Conservation (phyloP, 2,797 vertebrate species). For the Onychomys torridus region DNA sequence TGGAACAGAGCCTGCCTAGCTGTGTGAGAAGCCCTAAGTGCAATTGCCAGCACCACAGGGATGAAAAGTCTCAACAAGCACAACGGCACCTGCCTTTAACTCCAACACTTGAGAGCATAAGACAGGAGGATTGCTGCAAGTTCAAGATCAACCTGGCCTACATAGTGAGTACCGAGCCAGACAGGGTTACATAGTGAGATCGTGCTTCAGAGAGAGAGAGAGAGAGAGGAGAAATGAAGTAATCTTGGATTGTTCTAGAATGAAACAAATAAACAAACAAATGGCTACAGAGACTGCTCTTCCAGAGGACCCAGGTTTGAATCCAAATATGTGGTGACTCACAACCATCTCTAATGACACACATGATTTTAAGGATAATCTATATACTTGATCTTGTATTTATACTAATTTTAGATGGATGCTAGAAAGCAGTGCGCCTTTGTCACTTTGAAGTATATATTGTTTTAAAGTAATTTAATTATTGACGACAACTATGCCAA, state of each 20-base stretch:
- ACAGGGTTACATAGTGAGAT: not conserved
- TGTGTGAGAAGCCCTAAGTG: not conserved
- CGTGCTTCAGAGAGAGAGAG: not conserved
- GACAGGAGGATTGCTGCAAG: no score
- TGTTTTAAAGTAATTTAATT: constrained; percentile 56
- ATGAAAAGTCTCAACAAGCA: not conserved
- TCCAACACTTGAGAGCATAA: not conserved
- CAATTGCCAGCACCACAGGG: not conserved
- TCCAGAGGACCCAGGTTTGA: not conserved
- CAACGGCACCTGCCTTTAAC: not conserved
- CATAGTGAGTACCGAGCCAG: not conserved
- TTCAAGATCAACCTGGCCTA: not conserved
- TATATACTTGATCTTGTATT: not conserved
- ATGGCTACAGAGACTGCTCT: not conserved
- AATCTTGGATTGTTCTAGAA: not conserved
- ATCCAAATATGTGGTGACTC: not conserved
- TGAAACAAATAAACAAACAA: not conserved
- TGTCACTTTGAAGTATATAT: not conserved
- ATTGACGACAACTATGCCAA: constrained; percentile 16
- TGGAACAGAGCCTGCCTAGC: not conserved
- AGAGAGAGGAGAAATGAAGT: not conserved
- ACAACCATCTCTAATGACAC: not conserved
- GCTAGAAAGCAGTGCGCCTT: not conserved
- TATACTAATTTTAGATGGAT: constrained; percentile 39
- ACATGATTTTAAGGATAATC: constrained; percentile 42